phyloP scores from a whole-genome alignment of 2,797 vertebrate species.

The Vespertilio murinus region DNA sequence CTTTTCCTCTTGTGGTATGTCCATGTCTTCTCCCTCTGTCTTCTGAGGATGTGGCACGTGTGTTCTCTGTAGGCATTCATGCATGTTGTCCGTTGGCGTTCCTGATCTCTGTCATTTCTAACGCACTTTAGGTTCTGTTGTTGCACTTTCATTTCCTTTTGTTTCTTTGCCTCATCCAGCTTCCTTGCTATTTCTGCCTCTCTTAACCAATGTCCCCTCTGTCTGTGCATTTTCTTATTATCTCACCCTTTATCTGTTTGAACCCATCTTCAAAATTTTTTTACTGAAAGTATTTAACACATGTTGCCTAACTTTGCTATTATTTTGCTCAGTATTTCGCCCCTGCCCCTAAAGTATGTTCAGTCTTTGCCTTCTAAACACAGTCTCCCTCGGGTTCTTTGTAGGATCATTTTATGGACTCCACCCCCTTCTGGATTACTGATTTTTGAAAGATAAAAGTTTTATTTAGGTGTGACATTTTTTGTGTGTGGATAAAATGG shows the following conservation, averaged over 20 bases:
- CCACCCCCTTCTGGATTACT: not conserved
- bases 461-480: slow-evolving; percentile 18
- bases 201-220: slow-evolving; percentile 9
- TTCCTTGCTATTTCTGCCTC: slow-evolving; percentile 47
- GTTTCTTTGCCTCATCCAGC: not conserved
- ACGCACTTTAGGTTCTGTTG: not conserved
- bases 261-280: slow-evolving; percentile 2
- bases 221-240: not conserved
- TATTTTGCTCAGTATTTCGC: not conserved
- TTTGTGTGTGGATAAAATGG: not conserved
- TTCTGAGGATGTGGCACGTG: not conserved
- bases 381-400: not conserved
- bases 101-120: not conserved
- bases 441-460: slow-evolving; percentile 11
- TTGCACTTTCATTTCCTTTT: slow-evolving; percentile 16
- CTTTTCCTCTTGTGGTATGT: not conserved
- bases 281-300: not conserved
- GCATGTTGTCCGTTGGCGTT: not conserved
- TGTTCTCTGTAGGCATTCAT: not conserved
- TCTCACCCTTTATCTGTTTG: slow-evolving; percentile 10
- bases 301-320: not conserved
- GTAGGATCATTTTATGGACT: not conserved
- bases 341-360: not conserved
- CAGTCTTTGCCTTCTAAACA: not conserved
- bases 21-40: not conserved